A percentile compares a stretch with the other conserved stretches of the same genome.
Evolutionary conservation across 2,797 vertebrate species (phyloP).

Genomic region (Artibeus lituratus): DNA sequence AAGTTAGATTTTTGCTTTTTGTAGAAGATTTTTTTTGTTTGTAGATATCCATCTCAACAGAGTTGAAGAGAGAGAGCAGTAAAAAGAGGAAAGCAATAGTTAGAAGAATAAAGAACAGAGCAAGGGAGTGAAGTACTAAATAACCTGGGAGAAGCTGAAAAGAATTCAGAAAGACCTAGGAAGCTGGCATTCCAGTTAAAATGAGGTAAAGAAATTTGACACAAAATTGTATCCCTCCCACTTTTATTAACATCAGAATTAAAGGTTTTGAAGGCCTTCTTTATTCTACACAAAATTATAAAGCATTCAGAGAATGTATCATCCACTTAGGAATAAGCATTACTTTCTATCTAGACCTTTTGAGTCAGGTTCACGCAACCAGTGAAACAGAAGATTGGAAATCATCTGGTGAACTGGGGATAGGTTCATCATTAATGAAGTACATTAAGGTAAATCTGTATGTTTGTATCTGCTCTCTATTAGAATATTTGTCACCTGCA

Average conservation of each 20-base stretch:
- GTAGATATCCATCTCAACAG: slow-evolving; percentile 31
- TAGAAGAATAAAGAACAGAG: slow-evolving; percentile 10
- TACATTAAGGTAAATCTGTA: neutral
- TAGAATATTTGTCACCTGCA: neutral
- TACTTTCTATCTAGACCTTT: slow-evolving; percentile 31
- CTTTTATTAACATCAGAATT: slow-evolving; percentile 11
- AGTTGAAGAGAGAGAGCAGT: neutral
- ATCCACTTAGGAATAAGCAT: neutral
- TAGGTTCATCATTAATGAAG: neutral
- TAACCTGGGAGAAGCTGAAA: neutral
- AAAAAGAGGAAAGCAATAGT: neutral
- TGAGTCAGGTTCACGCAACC: neutral
- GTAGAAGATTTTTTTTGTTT: slow-evolving; percentile 62
- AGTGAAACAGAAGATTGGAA: slow-evolving; percentile 8
- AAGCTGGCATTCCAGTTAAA: slow-evolving; percentile 28
- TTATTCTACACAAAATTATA: slow-evolving; percentile 8
- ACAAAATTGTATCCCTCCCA: neutral
- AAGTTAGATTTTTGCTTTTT: slow-evolving; percentile 62
- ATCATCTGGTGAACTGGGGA: neutral
- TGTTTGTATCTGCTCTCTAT: neutral
- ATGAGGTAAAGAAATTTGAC: neutral
- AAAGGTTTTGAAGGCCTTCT: slow-evolving; percentile 34
- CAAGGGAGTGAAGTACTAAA: slow-evolving; percentile 29
- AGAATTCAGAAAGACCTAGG: slow-evolving; percentile 25
- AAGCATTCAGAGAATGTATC: neutral